A percentile compares a stretch with the other conserved stretches of the same genome.
Conservation (phyloP, 2,797 vertebrate genomes). For the Tokudaia tokunoshimensis region DNA sequence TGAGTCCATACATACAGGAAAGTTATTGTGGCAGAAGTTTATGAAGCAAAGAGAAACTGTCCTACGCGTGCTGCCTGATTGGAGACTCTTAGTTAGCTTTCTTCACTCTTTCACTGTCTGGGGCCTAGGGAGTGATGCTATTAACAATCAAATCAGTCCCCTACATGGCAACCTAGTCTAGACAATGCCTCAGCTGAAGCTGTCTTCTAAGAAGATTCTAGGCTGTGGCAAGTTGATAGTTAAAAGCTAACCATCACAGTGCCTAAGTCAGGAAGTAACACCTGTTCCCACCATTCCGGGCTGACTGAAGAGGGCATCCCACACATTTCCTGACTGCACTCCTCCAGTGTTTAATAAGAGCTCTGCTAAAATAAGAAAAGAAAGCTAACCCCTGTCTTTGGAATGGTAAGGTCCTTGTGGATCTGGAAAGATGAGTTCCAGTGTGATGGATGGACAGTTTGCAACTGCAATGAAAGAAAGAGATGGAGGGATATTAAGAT, state of each 20-base stretch:
- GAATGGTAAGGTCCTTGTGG: neutral
- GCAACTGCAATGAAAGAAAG: neutral
- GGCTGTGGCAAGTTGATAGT: neutral
- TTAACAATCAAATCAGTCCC: neutral
- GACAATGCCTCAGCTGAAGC: neutral
- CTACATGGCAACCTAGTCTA: neutral
- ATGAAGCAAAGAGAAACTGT: neutral
- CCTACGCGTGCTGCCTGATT: neutral
- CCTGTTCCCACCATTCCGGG: fast-evolving
- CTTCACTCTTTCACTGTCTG: neutral
- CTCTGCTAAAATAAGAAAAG: neutral
- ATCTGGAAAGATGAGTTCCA: neutral
- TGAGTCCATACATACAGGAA: too few species aligned
- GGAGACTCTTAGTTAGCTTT: neutral
- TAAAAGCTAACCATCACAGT: neutral
- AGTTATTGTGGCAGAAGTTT: neutral
- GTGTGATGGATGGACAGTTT: neutral
- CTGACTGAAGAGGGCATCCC: neutral
- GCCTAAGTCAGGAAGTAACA: neutral
- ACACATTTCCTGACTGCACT: neutral
- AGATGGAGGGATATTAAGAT: neutral
- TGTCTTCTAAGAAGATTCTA: neutral
- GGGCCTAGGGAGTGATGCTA: neutral
- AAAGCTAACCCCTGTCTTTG: neutral
- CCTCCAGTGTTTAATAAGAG: neutral